Conservation (phyloP, 2,797 vertebrate genomes). For the Danio kyathit region DNA sequence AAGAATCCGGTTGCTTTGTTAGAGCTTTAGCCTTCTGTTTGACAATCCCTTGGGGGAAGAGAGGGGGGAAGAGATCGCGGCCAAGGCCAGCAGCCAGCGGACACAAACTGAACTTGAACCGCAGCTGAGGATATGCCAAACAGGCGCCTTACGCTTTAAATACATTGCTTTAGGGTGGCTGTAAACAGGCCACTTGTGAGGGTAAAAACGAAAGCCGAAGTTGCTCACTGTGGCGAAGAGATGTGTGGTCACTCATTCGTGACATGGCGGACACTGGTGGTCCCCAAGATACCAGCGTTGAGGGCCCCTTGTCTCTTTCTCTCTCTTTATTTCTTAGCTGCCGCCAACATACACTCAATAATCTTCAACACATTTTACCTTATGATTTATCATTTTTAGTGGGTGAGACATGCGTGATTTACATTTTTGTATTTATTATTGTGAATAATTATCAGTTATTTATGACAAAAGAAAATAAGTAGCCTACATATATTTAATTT, state of each 20-base stretch:
- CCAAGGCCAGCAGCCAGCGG: conserved; percentile 45
- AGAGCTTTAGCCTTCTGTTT: conserved; percentile 27
- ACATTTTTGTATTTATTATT: neutral
- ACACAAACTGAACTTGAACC: conserved; percentile 77
- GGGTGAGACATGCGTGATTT: neutral
- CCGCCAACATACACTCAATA: neutral
- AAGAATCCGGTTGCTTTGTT: conserved; percentile 30
- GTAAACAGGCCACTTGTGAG: conserved; percentile 34
- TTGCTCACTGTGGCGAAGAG: conserved; percentile 37
- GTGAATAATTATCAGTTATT: neutral
- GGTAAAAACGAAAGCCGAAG: conserved; percentile 32
- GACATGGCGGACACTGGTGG: conserved; percentile 65
- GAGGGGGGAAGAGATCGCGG: conserved; percentile 50
- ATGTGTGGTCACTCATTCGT: conserved; percentile 69
- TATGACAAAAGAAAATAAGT: neutral
- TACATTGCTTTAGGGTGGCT: conserved; percentile 47
- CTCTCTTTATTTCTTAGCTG: neutral
- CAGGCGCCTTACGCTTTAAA: conserved; percentile 54
- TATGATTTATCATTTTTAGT: neutral
- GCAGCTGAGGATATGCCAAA: conserved; percentile 54
- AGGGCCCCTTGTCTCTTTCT: conserved; percentile 25
- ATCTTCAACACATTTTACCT: neutral
- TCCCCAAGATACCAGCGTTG: conserved; percentile 55
- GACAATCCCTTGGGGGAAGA: conserved; percentile 52
- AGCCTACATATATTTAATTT: neutral